phyloP scores from a whole-genome alignment of 2,797 vertebrate species.

The Dermochelys coriacea region DNA sequence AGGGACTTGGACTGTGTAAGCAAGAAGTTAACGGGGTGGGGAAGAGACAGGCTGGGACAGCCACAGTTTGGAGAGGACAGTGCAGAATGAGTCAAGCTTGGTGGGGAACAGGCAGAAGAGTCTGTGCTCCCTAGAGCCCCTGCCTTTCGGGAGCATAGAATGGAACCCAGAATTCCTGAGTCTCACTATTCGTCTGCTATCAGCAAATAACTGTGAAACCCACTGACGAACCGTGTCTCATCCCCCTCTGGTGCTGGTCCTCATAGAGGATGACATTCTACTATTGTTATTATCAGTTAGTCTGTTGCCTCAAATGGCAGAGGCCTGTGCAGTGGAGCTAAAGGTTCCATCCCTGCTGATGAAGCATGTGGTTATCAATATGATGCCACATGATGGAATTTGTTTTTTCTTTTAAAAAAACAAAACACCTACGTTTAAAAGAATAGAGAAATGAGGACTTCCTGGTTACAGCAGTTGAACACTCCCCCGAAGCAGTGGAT shows the following conservation, averaged over 20 bases:
- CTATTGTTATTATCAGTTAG: not conserved
- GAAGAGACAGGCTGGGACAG: not conserved
- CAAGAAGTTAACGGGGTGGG: not conserved
- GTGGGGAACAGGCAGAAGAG: too few species aligned
- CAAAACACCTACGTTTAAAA: not conserved
- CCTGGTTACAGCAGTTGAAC: not conserved
- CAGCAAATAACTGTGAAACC: too few species aligned
- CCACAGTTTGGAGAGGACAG: too few species aligned
- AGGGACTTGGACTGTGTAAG: not conserved
- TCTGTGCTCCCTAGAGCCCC: too few species aligned
- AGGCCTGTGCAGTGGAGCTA: not conserved
- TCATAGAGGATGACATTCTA: not conserved
- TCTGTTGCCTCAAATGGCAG: not conserved
- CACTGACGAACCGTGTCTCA: too few species aligned
- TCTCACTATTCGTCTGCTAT: too few species aligned
- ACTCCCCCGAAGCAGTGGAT: not conserved
- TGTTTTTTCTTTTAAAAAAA: not conserved
- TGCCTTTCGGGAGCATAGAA: too few species aligned
- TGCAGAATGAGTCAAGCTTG: too few species aligned
- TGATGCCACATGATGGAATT: not conserved
- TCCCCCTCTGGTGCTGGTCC: too few species aligned
- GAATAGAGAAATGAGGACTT: not conserved
- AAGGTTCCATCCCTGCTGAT: not conserved
- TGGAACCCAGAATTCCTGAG: too few species aligned
- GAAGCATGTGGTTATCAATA: not conserved